Percentiles rank a stretch among this genome's conserved stretches.
These are phyloP conservation scores for Eulemur albifrons DNA, from an alignment of 2,797 vertebrate genomes.

Conservation along the genomic window DNA sequence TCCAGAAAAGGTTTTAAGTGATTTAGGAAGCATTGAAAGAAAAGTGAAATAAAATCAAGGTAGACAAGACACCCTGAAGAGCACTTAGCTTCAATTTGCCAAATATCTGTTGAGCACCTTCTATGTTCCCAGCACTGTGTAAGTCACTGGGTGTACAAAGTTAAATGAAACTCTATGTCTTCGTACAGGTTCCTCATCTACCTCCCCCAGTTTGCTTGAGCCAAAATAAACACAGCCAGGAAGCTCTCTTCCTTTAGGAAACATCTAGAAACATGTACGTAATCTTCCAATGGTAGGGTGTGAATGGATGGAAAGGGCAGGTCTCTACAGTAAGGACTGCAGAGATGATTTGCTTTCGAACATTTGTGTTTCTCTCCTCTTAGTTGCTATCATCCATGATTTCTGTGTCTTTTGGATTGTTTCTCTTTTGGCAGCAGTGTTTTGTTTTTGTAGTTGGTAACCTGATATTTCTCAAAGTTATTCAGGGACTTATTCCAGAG, in stretches of 20 bases:
- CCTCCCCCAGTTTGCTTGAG: background rate
- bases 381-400: background rate
- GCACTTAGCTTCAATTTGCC: background rate
- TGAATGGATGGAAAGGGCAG: background rate
- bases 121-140: background rate
- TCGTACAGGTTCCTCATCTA: background rate
- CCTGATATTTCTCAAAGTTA: background rate
- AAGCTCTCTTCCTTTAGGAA: background rate
- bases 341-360: background rate
- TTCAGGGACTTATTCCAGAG: background rate
- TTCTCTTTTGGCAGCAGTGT: background rate
- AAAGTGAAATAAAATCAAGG: background rate
- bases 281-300: background rate
- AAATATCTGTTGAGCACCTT: background rate
- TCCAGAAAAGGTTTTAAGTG: background rate
- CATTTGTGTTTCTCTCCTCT: background rate
- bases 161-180: background rate
- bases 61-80: background rate
- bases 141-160: background rate
- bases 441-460: background rate
- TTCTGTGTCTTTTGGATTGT: background rate
- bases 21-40: background rate
- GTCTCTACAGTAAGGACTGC: background rate
- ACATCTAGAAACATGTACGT: background rate
- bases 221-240: background rate